Evolutionary conservation across 2,888 invertebrate genomes (phyloP).

Genomic region (Nectonema munidae): DNA sequence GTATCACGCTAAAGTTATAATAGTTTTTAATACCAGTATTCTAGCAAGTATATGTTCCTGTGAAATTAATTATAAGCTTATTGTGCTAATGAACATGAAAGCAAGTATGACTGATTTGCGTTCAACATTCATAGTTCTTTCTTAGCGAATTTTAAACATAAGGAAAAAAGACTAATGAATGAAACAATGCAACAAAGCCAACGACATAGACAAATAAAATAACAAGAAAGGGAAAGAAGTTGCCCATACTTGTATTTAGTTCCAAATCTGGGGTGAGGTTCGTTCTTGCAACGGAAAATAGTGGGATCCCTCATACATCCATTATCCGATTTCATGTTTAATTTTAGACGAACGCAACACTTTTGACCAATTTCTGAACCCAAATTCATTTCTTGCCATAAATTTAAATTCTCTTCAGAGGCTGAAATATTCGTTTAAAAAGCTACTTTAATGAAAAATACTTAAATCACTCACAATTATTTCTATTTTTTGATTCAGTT

Average conservation of each 20-base stretch:
- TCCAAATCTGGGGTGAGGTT: slow-evolving; percentile 66
- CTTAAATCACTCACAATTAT: slow-evolving; percentile 34
- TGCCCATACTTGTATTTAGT: slow-evolving; percentile 85
- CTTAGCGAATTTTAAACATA: too few relatives aligned
- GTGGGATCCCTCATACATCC: slow-evolving; percentile 93
- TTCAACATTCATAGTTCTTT: too few relatives aligned
- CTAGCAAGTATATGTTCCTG: too few relatives aligned
- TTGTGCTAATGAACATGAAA: too few relatives aligned
- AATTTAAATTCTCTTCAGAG: slow-evolving; percentile 42
- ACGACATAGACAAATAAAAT: too few relatives aligned
- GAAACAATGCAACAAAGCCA: too few relatives aligned
- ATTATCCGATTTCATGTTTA: slow-evolving; percentile 74
- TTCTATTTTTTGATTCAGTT: slow-evolving; percentile 45
- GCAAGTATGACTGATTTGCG: too few relatives aligned
- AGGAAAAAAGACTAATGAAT: too few relatives aligned
- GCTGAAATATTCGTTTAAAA: slow-evolving; percentile 27
- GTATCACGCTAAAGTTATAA: too few relatives aligned
- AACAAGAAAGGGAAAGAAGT: too few relatives aligned
- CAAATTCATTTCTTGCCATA: slow-evolving; percentile 79
- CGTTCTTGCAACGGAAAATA: slow-evolving; percentile 82
- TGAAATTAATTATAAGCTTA: too few relatives aligned
- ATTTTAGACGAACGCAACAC: slow-evolving; percentile 78
- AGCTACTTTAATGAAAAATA: neutral
- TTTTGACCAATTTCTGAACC: slow-evolving; percentile 44
- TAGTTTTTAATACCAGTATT: too few relatives aligned